Conservation (phyloP, 1,140 invertebrate species). For the Halictus rubicundus region DNA sequence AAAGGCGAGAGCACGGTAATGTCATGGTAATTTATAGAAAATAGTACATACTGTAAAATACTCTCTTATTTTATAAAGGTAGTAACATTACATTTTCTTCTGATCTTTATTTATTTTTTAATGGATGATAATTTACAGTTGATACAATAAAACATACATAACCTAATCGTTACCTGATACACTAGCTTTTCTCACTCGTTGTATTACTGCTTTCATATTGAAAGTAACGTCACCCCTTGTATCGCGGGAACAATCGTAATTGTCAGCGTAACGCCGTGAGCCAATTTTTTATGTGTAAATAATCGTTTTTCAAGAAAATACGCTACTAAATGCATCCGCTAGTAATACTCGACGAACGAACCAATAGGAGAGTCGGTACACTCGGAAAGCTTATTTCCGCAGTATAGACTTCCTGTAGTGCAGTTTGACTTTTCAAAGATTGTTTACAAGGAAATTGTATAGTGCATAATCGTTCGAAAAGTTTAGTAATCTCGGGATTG, state of each 20-base stretch:
- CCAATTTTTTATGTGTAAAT: conserved; percentile 10
- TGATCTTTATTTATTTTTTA: conserved; percentile 19
- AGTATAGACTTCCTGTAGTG: conserved; percentile 62
- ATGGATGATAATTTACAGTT: conserved; percentile 18
- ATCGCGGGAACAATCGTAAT: conserved; percentile 4
- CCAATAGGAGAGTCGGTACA: conserved; percentile 57
- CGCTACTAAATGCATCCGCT: conserved; percentile 27
- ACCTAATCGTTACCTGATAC: conserved; percentile 83
- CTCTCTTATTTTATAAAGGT: background rate
- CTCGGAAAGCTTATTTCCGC: conserved; percentile 62
- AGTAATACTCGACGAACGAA: conserved; percentile 32
- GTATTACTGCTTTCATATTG: conserved; percentile 87
- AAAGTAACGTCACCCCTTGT: conserved; percentile 6
- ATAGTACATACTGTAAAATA: conserved; percentile 12
- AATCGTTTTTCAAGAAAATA: conserved; percentile 37
- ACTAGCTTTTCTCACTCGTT: conserved; percentile 87
- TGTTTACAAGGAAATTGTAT: conserved; percentile 72
- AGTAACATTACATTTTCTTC: conserved; percentile 37
- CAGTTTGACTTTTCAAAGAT: conserved; percentile 73
- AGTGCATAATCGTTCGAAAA: conserved; percentile 42
- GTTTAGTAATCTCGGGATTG: conserved; percentile 16
- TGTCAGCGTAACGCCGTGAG: background rate
- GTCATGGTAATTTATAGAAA: conserved; percentile 3
- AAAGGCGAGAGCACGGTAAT: background rate
- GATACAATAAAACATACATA: conserved; percentile 25